Evolutionary conservation across 1,140 invertebrate species (phyloP).

Genomic region (Heliconius nattereri): DNA sequence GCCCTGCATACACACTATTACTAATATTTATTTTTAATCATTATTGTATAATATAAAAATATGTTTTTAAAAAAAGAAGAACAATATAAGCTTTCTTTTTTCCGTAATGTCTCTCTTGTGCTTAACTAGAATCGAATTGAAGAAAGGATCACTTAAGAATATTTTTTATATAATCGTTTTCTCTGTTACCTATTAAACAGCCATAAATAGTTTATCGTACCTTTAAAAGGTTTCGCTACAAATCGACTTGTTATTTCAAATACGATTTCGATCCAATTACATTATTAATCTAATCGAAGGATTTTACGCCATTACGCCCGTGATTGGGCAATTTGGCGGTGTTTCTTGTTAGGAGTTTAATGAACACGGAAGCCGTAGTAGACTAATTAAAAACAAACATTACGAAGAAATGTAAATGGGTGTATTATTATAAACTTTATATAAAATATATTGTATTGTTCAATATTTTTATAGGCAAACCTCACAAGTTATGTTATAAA

Average conservation of each 20-base stretch:
- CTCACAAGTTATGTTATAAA: too few relatives aligned
- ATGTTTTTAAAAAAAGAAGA: too few relatives aligned
- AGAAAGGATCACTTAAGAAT: not conserved
- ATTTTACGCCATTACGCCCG: conserved; percentile 47
- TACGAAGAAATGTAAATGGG: conserved; percentile 38
- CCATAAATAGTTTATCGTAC: conserved; percentile 13
- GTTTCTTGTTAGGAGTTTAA: conserved; percentile 39
- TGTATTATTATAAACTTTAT: not conserved
- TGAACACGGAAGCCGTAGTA: conserved; percentile 27
- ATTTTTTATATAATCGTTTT: not conserved
- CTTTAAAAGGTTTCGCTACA: conserved; percentile 43
- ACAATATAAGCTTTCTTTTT: too few relatives aligned
- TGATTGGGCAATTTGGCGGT: conserved; percentile 54
- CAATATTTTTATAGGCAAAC: too few relatives aligned
- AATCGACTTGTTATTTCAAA: conserved; percentile 42
- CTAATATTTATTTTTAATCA: too few relatives aligned
- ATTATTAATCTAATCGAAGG: conserved; percentile 42
- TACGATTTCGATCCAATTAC: conserved; percentile 48
- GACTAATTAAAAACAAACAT: conserved; percentile 24
- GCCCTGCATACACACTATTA: not conserved
- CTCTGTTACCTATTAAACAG: conserved; percentile 3
- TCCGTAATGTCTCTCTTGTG: too few relatives aligned
- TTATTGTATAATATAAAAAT: too few relatives aligned
- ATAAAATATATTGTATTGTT: too few relatives aligned
- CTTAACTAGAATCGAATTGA: too few relatives aligned